Evolutionary conservation across 2,113 vertebrate genomes (phyloP).

Genomic region (Onychorhynchus coronatus): DNA sequence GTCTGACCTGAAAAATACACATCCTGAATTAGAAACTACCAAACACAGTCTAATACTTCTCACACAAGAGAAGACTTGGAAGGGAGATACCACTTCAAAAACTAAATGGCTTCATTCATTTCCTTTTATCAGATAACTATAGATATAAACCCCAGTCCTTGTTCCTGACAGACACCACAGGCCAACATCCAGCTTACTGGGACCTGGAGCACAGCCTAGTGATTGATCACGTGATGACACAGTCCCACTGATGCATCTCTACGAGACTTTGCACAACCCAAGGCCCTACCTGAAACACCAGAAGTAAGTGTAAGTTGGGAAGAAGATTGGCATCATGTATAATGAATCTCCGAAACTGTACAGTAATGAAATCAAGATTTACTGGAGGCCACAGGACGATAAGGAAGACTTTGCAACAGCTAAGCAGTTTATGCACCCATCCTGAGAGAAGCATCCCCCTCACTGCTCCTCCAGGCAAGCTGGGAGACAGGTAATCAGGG

Average conservation of each 20-base stretch:
- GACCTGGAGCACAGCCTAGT: background rate
- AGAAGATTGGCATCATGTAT: background rate
- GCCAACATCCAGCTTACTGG: background rate
- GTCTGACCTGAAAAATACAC: background rate
- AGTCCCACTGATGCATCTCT: background rate
- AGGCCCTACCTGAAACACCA: background rate
- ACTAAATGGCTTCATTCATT: background rate
- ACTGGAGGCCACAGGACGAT: background rate
- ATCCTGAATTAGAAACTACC: background rate
- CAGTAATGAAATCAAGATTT: background rate
- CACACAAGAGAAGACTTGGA: background rate
- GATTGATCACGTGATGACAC: rapidly evolving
- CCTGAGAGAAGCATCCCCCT: background rate
- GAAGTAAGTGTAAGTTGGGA: background rate
- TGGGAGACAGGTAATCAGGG: background rate
- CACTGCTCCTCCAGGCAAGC: background rate
- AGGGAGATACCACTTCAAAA: background rate
- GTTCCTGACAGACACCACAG: background rate
- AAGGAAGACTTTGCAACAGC: background rate
- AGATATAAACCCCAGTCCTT: background rate
- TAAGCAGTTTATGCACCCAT: background rate
- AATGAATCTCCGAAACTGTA: background rate
- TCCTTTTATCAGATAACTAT: background rate
- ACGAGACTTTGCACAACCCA: background rate
- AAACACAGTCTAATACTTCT: background rate